These are phyloP conservation scores for Halcyon badia DNA, from an alignment of 2,797 vertebrate genomes.

Conservation along the genomic window DNA sequence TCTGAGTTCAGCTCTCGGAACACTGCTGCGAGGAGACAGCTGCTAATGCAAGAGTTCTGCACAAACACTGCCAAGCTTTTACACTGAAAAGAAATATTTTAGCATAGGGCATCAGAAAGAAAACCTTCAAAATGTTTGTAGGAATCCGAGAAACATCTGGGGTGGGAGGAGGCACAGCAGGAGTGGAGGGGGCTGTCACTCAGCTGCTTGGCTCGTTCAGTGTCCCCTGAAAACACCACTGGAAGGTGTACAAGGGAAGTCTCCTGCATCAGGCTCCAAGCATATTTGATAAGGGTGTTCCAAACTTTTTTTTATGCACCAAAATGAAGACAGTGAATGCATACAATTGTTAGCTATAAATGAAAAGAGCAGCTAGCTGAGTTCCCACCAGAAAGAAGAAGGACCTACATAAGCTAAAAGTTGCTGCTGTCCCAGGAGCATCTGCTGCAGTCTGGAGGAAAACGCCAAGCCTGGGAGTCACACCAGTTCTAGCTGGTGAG, in stretches of 20 bases:
- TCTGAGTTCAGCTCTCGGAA: neutral
- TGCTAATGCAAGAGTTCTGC: neutral
- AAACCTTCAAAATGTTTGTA: neutral
- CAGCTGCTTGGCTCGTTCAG: neutral
- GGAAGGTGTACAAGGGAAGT: accelerated
- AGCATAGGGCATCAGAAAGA: neutral
- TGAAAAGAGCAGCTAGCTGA: neutral
- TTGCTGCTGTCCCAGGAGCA: neutral
- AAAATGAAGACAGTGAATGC: neutral
- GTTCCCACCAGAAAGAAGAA: neutral
- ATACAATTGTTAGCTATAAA: neutral
- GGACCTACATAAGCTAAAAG: neutral
- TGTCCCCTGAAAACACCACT: neutral
- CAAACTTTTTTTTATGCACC: neutral
- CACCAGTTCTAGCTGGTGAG: neutral
- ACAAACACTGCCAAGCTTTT: neutral
- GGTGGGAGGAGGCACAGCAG: neutral
- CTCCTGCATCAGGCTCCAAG: neutral
- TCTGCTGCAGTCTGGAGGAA: neutral
- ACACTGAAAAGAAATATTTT: neutral
- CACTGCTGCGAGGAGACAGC: neutral
- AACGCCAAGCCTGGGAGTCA: neutral
- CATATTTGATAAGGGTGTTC: accelerated
- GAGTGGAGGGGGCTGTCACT: neutral
- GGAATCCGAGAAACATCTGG: accelerated